Base-by-base conservation (phyloP, 2,888 invertebrate genomes). In the Diarsia dahlii region DNA sequence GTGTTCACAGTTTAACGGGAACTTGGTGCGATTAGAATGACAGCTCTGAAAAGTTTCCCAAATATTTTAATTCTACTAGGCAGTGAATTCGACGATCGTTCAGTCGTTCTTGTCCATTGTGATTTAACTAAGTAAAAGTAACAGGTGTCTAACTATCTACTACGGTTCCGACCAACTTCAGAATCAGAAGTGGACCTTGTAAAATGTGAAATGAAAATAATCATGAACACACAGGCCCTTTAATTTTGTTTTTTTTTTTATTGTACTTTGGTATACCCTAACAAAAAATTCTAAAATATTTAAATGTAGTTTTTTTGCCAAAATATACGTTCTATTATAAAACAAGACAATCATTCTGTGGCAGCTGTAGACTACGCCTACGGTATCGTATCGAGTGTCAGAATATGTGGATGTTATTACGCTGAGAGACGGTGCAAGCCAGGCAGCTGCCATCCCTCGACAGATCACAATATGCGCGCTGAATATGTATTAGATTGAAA, bases 401-500 rank as follows among this genome's bases (percentile, higher is more conserved):
- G 45, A 56, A 20, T 45, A 69, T 72, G 18, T 9, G 45, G 45
- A 45, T 70, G 64, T 58, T 64, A 78, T 70, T 50, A 73, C 67
- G 60, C 46, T 28, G 39, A 20, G 23, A 23, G 63, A 12, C 46
- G 9, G 50, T 46, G 71, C 78, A 60, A 15, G 39, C n/a, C 62
- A 39, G 20, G 12, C 23, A 6, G 12, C 20, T 62, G 54, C 34
- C 39, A 69, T 52, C 68, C 46, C 67, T 62, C 46, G 68, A 58
- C 70, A 50, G 76, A 63, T 76, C 65, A 81, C 79, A 76, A 67
- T 72, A 76, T 80, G 78, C 79, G 71, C 50, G 15, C 74, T 87
- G 82, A 85, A 87, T 87, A 87, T 84, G 80, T 78, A 87, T 87
- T 73, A 82, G 80, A 60, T 34, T 65, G 68, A 74, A 76, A 68